Conservation (phyloP, 1,140 invertebrate species). For the Hyposmocoma kahamanoa region DNA sequence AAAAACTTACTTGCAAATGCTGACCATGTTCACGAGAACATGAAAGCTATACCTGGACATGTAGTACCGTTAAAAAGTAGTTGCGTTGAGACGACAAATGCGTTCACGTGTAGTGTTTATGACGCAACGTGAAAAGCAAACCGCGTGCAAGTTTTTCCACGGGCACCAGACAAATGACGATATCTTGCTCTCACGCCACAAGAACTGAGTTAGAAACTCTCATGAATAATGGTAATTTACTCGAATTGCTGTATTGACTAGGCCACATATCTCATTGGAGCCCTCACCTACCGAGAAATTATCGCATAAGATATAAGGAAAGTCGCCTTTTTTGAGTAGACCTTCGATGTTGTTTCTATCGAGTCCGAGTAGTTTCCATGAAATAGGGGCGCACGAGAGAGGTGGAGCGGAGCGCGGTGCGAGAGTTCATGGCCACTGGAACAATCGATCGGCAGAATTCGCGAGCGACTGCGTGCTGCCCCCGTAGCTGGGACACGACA, state of each 20-base stretch:
- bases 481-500: conserved; percentile 13
- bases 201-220: conserved; percentile 36
- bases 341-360: background rate
- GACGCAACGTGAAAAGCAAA: conserved; percentile 50
- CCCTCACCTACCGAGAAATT: background rate
- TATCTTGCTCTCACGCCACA: conserved; percentile 25
- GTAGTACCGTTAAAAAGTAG: conserved; percentile 20
- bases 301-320: conserved; percentile 5
- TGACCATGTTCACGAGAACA: too few species aligned
- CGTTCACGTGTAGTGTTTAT: conserved; percentile 20
- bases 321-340: background rate
- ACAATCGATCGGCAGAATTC: conserved; percentile 57
- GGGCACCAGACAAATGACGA: conserved; percentile 37
- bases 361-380: conserved; percentile 35
- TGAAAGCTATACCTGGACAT: conserved; percentile 30
- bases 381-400: conserved; percentile 29
- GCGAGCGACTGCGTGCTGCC: conserved; percentile 21
- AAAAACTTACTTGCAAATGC: too few species aligned
- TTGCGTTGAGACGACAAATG: conserved; percentile 12
- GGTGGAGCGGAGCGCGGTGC: conserved; percentile 37
- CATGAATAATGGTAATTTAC: conserved; percentile 43
- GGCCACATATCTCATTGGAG: conserved; percentile 1
- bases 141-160: conserved; percentile 42
- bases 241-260: conserved; percentile 5
- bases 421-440: conserved; percentile 53